These are phyloP conservation scores for Lissocephala sabroskyi DNA, from an alignment of 2,888 invertebrate genomes.

Conservation along the genomic window DNA sequence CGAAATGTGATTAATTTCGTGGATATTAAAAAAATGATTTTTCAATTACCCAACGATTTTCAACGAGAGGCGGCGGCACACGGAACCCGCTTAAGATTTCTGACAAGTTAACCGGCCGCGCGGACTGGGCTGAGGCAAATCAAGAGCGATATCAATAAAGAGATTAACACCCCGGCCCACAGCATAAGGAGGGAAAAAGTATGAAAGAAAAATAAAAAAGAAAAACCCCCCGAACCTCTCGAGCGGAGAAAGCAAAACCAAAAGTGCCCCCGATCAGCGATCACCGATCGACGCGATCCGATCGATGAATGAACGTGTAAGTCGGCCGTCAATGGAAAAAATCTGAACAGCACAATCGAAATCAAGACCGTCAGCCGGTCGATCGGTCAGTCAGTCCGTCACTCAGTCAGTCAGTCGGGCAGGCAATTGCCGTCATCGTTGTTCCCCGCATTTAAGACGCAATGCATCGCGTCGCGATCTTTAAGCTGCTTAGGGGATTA, in stretches of 20 bases:
- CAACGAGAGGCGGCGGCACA: no score
- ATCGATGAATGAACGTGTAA: slow-evolving; percentile 43
- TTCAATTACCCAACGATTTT: slow-evolving; percentile 52
- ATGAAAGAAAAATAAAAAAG: no score
- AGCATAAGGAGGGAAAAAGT: not conserved
- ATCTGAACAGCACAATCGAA: slow-evolving; percentile 20
- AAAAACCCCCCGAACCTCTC: slow-evolving; percentile 29
- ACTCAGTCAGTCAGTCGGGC: slow-evolving; percentile 24
- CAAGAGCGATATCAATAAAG: slow-evolving; percentile 64
- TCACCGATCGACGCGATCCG: not conserved
- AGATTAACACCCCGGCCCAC: slow-evolving; percentile 38
- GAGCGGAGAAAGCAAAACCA: slow-evolving; percentile 36
- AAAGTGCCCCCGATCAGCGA: not conserved
- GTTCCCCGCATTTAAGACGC: slow-evolving; percentile 36
- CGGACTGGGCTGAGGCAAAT: no score
- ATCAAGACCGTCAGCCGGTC: slow-evolving; percentile 6
- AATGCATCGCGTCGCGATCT: slow-evolving; percentile 56
- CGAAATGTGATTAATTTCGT: slow-evolving; percentile 65
- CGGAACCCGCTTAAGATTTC: slow-evolving; percentile 50
- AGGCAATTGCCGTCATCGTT: slow-evolving; percentile 22
- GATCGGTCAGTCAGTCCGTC: not conserved
- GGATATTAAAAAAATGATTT: slow-evolving; percentile 66
- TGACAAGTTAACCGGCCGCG: slow-evolving; percentile 59
- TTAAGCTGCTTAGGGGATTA: slow-evolving; percentile 71
- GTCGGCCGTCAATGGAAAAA: slow-evolving; percentile 20